phyloP scores from a whole-genome alignment of 2,113 vertebrate genomes.

The Calidris pygmaea region DNA sequence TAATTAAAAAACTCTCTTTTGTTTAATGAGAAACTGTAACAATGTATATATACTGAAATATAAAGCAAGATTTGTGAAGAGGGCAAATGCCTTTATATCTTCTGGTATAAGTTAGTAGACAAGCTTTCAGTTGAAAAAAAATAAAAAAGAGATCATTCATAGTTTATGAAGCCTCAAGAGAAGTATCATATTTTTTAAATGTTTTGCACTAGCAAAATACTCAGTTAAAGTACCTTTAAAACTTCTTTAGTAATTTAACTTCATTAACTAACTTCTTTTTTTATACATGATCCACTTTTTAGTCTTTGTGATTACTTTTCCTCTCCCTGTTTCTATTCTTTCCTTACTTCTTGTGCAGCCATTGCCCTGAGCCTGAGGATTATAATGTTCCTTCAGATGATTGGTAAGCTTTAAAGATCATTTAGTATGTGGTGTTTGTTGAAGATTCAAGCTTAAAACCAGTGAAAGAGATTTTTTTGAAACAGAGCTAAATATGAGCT shows the following conservation, averaged over 20 bases:
- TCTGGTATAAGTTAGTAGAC: neutral
- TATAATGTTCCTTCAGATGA: slow-evolving; percentile 90
- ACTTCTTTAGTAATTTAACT: neutral
- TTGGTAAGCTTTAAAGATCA: slow-evolving; percentile 84
- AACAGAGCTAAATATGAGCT: neutral
- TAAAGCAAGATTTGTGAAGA: neutral
- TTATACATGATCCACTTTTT: neutral
- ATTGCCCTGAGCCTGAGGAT: slow-evolving; percentile 91
- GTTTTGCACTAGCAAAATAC: slow-evolving; percentile 6
- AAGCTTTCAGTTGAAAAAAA: neutral
- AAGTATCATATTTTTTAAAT: neutral
- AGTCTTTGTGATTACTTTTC: slow-evolving; percentile 54
- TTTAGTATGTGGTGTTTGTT: neutral
- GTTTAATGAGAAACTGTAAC: neutral
- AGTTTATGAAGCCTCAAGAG: neutral
- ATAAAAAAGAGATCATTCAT: neutral
- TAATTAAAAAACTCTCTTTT: neutral
- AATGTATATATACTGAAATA: neutral
- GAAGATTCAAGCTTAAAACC: neutral
- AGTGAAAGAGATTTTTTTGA: neutral
- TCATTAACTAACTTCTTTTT: neutral
- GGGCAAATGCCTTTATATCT: neutral
- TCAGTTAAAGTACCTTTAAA: slow-evolving; percentile 11
- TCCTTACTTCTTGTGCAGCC: slow-evolving; percentile 81
- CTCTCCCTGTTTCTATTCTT: slow-evolving; percentile 68